Percentiles rank a stretch among this genome's conserved stretches.
Evolutionary conservation across 1,140 invertebrate species (phyloP).

Genomic region (Ceratina calcarata): DNA sequence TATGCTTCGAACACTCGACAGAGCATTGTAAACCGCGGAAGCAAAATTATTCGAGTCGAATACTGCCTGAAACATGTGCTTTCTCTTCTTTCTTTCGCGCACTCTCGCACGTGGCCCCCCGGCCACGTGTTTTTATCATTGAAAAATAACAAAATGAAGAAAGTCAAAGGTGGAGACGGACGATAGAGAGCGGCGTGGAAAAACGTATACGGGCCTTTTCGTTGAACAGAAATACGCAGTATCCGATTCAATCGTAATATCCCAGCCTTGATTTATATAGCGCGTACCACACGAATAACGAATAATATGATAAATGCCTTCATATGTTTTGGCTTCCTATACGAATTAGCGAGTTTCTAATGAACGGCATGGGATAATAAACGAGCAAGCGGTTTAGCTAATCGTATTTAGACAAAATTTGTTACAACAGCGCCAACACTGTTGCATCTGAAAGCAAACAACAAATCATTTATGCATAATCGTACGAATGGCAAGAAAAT

Average conservation of each 20-base stretch:
- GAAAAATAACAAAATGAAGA: too few relatives aligned
- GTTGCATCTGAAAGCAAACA: too few relatives aligned
- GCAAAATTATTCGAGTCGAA: conserved; percentile 38
- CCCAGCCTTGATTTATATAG: conserved; percentile 57
- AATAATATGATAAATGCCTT: conserved; percentile 72
- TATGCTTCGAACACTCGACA: too few relatives aligned
- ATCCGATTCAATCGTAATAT: conserved; percentile 46
- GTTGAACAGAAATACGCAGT: conserved; percentile 36
- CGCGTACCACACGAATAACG: conserved; percentile 42
- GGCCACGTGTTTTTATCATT: too few relatives aligned
- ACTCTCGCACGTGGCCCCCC: too few relatives aligned
- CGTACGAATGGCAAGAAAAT: background rate
- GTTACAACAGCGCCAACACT: background rate
- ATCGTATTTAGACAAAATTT: conserved; percentile 20
- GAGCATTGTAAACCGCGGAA: too few relatives aligned
- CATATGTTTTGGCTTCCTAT: conserved; percentile 78
- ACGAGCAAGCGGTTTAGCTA: background rate
- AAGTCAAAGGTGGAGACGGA: background rate
- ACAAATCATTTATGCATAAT: background rate
- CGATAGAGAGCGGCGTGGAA: background rate
- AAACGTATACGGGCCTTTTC: conserved; percentile 27
- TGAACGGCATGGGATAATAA: conserved; percentile 42
- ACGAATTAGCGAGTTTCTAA: conserved; percentile 62
- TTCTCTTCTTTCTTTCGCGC: conserved; percentile 32
- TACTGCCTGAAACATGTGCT: conserved; percentile 45